phyloP scores from a whole-genome alignment of 2,797 vertebrate genomes.

The Syndactyla subalaris region DNA sequence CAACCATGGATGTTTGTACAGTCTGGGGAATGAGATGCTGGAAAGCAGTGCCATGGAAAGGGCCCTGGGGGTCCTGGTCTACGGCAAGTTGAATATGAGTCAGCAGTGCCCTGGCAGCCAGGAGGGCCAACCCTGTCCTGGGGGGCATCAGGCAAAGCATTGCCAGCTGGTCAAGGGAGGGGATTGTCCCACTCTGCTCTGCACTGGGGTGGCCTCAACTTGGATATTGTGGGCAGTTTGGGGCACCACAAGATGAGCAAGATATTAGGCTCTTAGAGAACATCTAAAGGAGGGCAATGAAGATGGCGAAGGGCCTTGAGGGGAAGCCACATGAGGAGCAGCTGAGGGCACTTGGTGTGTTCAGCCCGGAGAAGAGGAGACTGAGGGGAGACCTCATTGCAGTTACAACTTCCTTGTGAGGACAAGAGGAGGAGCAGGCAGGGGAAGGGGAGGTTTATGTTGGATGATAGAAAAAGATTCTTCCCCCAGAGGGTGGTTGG shows the following conservation, averaged over 20 bases:
- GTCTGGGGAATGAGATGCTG: not conserved
- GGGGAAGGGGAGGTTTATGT: not conserved
- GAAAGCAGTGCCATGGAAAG: not conserved
- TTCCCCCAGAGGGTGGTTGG: not conserved
- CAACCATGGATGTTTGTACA: not conserved
- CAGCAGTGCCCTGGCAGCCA: not conserved
- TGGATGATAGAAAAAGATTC: not conserved
- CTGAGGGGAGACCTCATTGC: not conserved
- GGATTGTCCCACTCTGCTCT: not conserved
- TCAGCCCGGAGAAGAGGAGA: not conserved
- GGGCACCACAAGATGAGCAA: not conserved
- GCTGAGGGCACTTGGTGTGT: not conserved
- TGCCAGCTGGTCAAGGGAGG: rapidly evolving
- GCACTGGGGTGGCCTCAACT: not conserved
- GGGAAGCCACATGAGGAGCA: not conserved
- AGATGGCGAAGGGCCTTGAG: not conserved
- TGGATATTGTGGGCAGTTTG: not conserved
- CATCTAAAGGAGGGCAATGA: not conserved
- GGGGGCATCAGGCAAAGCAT: not conserved
- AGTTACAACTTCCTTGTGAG: not conserved
- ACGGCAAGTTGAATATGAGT: not conserved
- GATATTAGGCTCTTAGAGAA: not conserved
- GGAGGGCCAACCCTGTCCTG: too few species aligned
- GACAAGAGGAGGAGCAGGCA: not conserved
- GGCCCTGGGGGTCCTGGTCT: not conserved